Conservation (phyloP, 37 sponge, comb jelly and placozoan species). For the Oscarella lobularis region DNA sequence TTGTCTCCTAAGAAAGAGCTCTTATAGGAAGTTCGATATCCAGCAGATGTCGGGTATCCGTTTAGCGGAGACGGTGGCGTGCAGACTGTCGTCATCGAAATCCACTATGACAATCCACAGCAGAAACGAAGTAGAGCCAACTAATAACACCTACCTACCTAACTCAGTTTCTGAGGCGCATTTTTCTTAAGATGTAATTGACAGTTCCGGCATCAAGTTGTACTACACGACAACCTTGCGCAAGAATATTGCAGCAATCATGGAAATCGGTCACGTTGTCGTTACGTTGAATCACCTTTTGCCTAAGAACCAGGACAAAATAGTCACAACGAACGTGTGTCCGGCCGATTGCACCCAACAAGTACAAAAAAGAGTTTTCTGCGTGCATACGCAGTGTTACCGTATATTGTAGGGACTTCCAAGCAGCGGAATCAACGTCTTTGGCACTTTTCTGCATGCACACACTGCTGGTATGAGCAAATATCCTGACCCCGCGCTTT, state of each 20-base stretch:
- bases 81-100: no score
- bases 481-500: background rate
- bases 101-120: no score
- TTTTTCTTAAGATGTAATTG: no score
- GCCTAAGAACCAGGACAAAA: background rate
- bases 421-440: background rate
- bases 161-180: no score
- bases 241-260: background rate
- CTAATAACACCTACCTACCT: no score
- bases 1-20: no score
- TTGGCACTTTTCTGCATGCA: background rate
- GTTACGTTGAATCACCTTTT: background rate
- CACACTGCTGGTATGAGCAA: background rate
- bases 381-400: no score
- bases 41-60: no score
- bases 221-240: background rate
- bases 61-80: no score
- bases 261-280: background rate
- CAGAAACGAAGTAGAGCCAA: no score
- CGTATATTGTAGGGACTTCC: slow-evolving; percentile 3
- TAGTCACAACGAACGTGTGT: background rate
- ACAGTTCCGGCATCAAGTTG: background rate
- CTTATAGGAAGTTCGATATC: no score
- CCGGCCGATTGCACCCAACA: background rate
- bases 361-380: background rate